These are phyloP conservation scores for Pycnomerus fuliginosus DNA, from an alignment of 2,888 invertebrate genomes.

Conservation along the genomic window DNA sequence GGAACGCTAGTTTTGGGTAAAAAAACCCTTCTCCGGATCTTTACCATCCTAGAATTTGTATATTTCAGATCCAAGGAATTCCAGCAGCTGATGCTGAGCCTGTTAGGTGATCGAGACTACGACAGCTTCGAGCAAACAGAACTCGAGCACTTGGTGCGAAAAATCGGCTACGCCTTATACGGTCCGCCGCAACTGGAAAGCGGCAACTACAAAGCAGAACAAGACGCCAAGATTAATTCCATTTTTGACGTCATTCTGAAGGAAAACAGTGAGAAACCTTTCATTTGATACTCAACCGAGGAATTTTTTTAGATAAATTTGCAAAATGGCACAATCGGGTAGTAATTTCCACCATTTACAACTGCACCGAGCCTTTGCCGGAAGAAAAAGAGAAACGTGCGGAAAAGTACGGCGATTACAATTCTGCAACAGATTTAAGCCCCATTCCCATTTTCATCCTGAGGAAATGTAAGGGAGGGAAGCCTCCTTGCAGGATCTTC, in stretches of 20 bases:
- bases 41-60: background rate
- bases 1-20: constrained; percentile 11
- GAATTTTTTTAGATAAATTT: constrained; percentile 31
- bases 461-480: constrained; percentile 41
- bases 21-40: background rate
- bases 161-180: constrained; percentile 59
- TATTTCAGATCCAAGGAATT: constrained; percentile 40
- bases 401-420: constrained; percentile 39
- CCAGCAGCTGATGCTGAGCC: constrained; percentile 61
- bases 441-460: constrained; percentile 45
- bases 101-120: constrained; percentile 58
- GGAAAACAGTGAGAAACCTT: constrained; percentile 37
- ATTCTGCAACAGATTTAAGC: constrained; percentile 40
- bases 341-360: constrained; percentile 37
- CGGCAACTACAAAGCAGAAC: constrained; percentile 45
- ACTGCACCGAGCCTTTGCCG: constrained; percentile 41
- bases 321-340: constrained; percentile 36
- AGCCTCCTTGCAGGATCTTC: constrained; percentile 42
- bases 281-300: background rate
- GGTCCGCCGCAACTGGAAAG: constrained; percentile 56
- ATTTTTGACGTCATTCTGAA: constrained; percentile 36
- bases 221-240: constrained; percentile 33
- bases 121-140: constrained; percentile 57
- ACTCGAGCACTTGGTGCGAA: constrained; percentile 55
- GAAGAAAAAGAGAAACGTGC: constrained; percentile 36